Conservation (phyloP, 2,888 invertebrate species). For the Tupiocoris notatus region DNA sequence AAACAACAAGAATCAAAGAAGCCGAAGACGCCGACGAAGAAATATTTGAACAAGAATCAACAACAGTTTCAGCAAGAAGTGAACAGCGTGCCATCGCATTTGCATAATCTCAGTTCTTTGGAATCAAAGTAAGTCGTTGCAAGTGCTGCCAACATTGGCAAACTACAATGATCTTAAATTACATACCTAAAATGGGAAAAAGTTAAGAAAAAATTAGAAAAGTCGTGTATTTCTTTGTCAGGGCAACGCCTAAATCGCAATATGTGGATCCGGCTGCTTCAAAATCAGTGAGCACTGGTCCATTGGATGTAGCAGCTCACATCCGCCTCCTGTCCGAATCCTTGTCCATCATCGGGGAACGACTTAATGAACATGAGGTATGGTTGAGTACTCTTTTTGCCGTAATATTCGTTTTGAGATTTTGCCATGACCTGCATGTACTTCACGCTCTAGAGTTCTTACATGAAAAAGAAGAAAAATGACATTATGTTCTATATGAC, state of each 20-base stretch:
- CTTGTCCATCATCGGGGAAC: conserved; percentile 86
- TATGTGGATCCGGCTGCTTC: conserved; percentile 54
- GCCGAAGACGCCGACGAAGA: conserved; percentile 51
- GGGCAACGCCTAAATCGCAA: conserved; percentile 16
- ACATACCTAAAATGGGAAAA: no score
- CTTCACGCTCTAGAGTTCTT: no score
- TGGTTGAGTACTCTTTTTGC: no score
- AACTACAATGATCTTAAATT: no score
- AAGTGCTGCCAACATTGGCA: no score
- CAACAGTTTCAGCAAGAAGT: not conserved
- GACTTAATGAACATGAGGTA: conserved; percentile 89
- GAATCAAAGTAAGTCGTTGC: conserved; percentile 41
- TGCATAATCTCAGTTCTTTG: conserved; percentile 16
- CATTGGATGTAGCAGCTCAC: conserved; percentile 90
- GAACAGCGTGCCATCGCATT: conserved; percentile 14
- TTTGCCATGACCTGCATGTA: no score
- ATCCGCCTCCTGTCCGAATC: conserved; percentile 89
- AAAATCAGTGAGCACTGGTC: conserved; percentile 71
- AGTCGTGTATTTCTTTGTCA: no score
- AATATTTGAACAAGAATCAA: conserved; percentile 55
- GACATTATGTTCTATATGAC: no score
- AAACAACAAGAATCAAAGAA: conserved; percentile 36
- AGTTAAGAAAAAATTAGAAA: no score
- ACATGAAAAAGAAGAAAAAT: no score
- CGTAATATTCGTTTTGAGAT: no score